Base-by-base conservation (phyloP, 2,888 invertebrate species). In the Leucozona laternaria region DNA sequence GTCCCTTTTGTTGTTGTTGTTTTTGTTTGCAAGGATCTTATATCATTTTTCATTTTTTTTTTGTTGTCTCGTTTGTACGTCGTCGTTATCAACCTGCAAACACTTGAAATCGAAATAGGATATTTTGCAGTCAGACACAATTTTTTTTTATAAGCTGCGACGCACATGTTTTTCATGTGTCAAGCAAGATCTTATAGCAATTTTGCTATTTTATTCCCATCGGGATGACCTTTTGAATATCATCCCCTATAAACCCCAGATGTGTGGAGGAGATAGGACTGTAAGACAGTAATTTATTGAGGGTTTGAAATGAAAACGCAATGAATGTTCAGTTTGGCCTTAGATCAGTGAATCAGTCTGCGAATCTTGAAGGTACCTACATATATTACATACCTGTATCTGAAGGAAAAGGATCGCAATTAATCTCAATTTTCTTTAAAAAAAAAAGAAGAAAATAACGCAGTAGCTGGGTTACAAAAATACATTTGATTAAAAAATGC, bases 91-190 rank as follows among this genome's bases (percentile, higher is more conserved):
- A 86, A 86, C 86, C 82, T 82, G 86, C 86, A 86, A 82, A 58
- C 86, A 86, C 86, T 86, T 81, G 70, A 86, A 58, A 81, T 81
- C 78, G 86, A 78, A 86, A 86, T 81, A 64, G 86, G 86, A 86
- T 86, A 86, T 86, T 86, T 86, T 82, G 86, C 86, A 86, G 78
- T 48, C 64, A 68, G 80, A 15, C 4, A 37, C 8, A 50, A 10
- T 50, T 50, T 34, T 50, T 50, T 34, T 4, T 13, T n/a, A 8
- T 40, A 50, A 78, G 22, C 78, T 86, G 78, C 70, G 57, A 37
- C 73, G 77, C 86, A 86, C 82, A 86, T 86, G 86, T 75, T 58
- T 71, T 58, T 78, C 78, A 77, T 70, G 62, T 86, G 73, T 64
- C 68, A 75, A 70, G 75, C 68, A 75, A 70, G 75, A 82, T 75